These are phyloP conservation scores for Baronia brevicornis DNA, from an alignment of 2,888 invertebrate genomes.

Conservation along the genomic window DNA sequence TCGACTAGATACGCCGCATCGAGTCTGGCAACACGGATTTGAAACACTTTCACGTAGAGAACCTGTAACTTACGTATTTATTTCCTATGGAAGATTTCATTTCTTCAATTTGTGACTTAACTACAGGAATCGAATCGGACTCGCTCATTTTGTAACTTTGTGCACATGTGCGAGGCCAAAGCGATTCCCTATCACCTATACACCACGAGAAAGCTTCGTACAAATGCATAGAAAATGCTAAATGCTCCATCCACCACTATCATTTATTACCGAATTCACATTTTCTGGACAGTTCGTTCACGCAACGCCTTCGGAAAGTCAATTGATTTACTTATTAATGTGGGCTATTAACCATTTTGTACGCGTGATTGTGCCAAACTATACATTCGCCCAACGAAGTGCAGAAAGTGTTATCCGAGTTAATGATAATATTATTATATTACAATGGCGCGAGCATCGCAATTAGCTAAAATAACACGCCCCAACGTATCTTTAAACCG, in stretches of 20 bases:
- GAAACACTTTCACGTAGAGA: slow-evolving; percentile 52
- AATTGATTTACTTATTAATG: slow-evolving; percentile 70
- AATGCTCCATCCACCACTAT: slow-evolving; percentile 36
- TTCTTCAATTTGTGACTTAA: slow-evolving; percentile 61
- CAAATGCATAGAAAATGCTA: slow-evolving; percentile 46
- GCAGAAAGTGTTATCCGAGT: slow-evolving; percentile 28
- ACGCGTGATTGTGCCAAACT: slow-evolving; percentile 59
- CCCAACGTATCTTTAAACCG: slow-evolving; percentile 1
- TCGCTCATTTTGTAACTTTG: slow-evolving; percentile 52
- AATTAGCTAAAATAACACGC: slow-evolving; percentile 12
- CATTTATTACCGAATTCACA: slow-evolving; percentile 37
- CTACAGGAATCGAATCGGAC: slow-evolving; percentile 52
- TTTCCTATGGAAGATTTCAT: slow-evolving; percentile 70
- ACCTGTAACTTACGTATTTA: slow-evolving; percentile 62
- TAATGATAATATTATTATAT: slow-evolving; percentile 4
- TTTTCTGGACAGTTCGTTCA: slow-evolving; percentile 46
- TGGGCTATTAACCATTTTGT: slow-evolving; percentile 62
- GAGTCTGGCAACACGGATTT: slow-evolving; percentile 26
- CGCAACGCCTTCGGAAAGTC: slow-evolving; percentile 47
- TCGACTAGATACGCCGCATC: slow-evolving; percentile 36
- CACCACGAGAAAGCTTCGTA: slow-evolving; percentile 29
- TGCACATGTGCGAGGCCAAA: slow-evolving; percentile 52
- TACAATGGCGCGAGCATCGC: no score
- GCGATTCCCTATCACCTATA: slow-evolving; percentile 43
- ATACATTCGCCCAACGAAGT: slow-evolving; percentile 46